phyloP scores from a whole-genome alignment of 2,888 invertebrate genomes.

The Boloria euphrosyne region DNA sequence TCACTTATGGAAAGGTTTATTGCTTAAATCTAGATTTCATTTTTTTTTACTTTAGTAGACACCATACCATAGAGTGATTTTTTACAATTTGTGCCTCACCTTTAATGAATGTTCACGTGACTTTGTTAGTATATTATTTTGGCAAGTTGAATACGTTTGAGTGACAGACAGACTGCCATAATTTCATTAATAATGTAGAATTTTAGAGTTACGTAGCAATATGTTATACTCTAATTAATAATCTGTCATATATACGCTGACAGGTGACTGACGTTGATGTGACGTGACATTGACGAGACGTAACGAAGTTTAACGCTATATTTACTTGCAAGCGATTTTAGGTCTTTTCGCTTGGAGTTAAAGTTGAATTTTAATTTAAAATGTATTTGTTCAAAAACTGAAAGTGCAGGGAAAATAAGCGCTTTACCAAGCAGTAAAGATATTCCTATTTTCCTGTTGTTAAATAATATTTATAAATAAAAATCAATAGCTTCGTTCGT shows the following conservation, averaged over 20 bases:
- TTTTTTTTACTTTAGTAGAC: no score
- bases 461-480: not conserved
- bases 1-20: no score
- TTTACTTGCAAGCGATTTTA: conserved; percentile 18
- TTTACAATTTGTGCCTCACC: no score
- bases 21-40: no score
- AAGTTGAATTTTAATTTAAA: not conserved
- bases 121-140: conserved; percentile 3
- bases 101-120: not conserved
- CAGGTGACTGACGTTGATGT: conserved; percentile 60
- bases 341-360: not conserved
- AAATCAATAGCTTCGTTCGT: no score
- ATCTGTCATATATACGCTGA: conserved; percentile 65
- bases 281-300: conserved; percentile 50
- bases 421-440: no score
- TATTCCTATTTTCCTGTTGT: not conserved
- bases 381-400: not conserved
- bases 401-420: not conserved
- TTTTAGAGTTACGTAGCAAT: conserved; percentile 6
- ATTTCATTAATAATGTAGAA: conserved; percentile 10
- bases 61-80: no score
- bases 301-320: conserved; percentile 75
- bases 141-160: not conserved
- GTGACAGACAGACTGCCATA: conserved; percentile 13
- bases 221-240: conserved; percentile 74